Evolutionary conservation across 2,797 vertebrate species (phyloP).

Genomic region (Sebastes elongatus): DNA sequence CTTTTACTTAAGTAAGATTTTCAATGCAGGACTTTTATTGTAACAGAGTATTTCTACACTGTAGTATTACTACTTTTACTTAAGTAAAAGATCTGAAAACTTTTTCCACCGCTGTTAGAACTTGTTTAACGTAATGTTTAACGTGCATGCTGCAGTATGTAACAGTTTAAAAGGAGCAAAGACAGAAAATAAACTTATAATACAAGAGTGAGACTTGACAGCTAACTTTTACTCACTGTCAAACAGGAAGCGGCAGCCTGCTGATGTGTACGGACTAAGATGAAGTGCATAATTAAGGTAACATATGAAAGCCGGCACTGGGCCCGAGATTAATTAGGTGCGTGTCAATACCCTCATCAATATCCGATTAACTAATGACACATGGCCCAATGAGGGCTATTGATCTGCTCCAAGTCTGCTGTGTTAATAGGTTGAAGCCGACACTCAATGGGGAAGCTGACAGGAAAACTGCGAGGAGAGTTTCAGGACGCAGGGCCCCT

Average conservation of each 20-base stretch:
- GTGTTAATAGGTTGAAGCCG: constrained; percentile 96
- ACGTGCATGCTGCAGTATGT: not conserved
- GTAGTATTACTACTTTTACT: too few species aligned
- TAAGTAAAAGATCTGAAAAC: too few species aligned
- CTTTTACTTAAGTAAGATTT: too few species aligned
- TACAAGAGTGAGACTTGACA: constrained; percentile 70
- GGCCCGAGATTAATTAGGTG: constrained; percentile 98
- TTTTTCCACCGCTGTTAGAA: not conserved
- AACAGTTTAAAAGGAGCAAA: constrained; percentile 6
- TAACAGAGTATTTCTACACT: too few species aligned
- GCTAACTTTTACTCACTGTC: constrained; percentile 87
- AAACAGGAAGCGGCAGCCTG: constrained; percentile 74
- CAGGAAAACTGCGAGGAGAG: constrained; percentile 75
- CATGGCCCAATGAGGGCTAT: constrained; percentile 97
- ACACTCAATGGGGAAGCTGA: constrained; percentile 90
- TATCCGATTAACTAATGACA: constrained; percentile 99
- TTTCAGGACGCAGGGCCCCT: constrained; percentile 35
- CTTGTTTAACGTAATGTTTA: not conserved
- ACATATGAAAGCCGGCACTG: constrained; percentile 93
- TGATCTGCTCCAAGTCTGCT: constrained; percentile 92
- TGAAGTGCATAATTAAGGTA: constrained; percentile 99
- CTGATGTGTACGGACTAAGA: constrained; percentile 92
- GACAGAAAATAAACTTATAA: constrained; percentile 8
- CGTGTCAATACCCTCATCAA: constrained; percentile 99
- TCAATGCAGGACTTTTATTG: too few species aligned